Evolutionary conservation across 2,113 vertebrate species (phyloP), one percentile per base, ranked within the genome.

Genomic region (Etia nguti): DNA sequence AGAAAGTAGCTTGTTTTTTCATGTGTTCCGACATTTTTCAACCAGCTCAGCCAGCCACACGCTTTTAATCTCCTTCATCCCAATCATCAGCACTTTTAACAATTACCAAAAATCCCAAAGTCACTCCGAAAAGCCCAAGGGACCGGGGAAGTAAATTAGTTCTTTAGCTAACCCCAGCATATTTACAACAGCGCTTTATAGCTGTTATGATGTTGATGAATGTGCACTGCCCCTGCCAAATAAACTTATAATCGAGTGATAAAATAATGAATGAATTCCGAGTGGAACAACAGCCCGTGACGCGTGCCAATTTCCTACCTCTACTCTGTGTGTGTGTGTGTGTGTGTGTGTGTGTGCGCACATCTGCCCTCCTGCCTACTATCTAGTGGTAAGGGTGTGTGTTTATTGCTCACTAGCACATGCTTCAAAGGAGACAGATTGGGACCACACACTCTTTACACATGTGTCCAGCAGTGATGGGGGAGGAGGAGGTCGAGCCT

Each of bases 121-220:
- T 94, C 92, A 91, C 90, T 92, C 68, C 73, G 46, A 82, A 88
- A 84, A 68, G 36, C 93, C 84, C 65, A 15, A 50, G 24, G 54
- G 54, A 26, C 22, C 4, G 8, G 5, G 56, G 62, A 41, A 87
- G 90, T 86, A 89, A 91, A 92, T 91, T 38, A 92, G 92, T 88
- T 93, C 89, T 94, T 88, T 85, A 88, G 94, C 93, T 82, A 90
- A 91, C 92, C 89, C 89, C 88, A 86, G 91, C 92, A 92, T 88
- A 87, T 95, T 95, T 93, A 95, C 91, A 89, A 41, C 79, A 31
- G 5, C 22, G 46, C 93, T 92, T 94, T 92, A 88, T 56, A 36
- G 90, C 85, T 65, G 84, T 89, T 93, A 86, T 93, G 92, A 60
- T 92, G 92, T 85, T 93, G 94, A 94, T 93, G 92, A 93, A 95